Base-by-base conservation (phyloP, 2,113 vertebrate genomes). In the Heloderma charlesbogerti region DNA sequence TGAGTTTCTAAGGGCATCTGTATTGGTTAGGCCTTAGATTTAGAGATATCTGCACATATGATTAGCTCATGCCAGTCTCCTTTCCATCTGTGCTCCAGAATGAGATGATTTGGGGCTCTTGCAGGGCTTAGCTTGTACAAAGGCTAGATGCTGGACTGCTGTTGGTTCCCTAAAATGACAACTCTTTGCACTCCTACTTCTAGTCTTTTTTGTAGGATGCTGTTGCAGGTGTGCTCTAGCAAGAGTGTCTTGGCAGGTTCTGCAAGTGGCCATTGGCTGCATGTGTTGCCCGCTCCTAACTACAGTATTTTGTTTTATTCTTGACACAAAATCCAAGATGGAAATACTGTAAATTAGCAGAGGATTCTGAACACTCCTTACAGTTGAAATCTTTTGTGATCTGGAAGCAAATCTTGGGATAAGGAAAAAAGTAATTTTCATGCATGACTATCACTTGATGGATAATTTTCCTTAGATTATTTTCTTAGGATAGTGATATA, bases 391-490 rank as follows among this genome's bases (percentile, higher is more conserved):
- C 20, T 69, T 51, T 74, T 86, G 34, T 74, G 48, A 91, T 16
- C 95, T 96, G 60, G 54, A 63, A 92, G 74, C 29, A 92, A 92
- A 88, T 43, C 92, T 77, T 82, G 57, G 71, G 79, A 75, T 86
- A 25, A 74, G 25, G n/a, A 13, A 37, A 91, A 81, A 77, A 78
- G 2, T 0, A 60, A 84, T 84, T 83, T 60, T 79, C 25, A 43
- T 22, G 20, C 22, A 0, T n/a, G 16, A 77, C 43, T 89, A 2
- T 48, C 75, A 51, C 7, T 22, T 34, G 75, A 40, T 43, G 7
- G 27, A n/a, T 2, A 25, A 54, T 75, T 85, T 29, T 81, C 18
- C 10, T 63, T 37, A 63, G 34, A 90, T 54, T 31, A 57, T 57
- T 13, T 34, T 83, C 6, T 51, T 20, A 9, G 84, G 7, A 4